phyloP scores from a whole-genome alignment of 2,113 vertebrate genomes.

The Phylloscopus trochiloides region DNA sequence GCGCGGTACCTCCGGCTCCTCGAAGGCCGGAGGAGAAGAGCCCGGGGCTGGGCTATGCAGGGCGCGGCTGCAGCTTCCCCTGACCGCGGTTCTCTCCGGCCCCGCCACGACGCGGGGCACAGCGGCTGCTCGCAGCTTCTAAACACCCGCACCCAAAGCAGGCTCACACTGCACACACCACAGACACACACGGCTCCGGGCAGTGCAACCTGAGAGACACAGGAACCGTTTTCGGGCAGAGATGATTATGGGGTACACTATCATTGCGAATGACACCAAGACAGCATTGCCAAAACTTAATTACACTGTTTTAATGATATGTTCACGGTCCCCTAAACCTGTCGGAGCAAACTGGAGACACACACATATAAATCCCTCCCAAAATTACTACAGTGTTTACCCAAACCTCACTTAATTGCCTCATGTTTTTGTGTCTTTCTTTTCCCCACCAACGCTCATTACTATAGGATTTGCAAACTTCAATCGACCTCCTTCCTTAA shows the following conservation, averaged over 20 bases:
- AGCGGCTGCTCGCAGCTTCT: background rate
- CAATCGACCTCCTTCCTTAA: background rate
- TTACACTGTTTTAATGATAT: background rate
- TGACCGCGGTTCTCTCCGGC: rapidly evolving
- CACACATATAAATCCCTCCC: too few species aligned
- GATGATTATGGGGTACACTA: background rate
- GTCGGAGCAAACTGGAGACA: background rate
- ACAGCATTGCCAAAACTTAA: background rate
- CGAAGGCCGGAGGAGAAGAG: background rate
- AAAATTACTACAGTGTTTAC: background rate
- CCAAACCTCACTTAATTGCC: background rate
- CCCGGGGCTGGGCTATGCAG: background rate
- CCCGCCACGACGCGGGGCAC: too few species aligned
- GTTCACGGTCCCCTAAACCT: background rate
- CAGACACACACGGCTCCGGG: rapidly evolving
- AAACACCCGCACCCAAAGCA: background rate
- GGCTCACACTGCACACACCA: background rate
- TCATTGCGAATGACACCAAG: background rate
- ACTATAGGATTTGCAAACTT: background rate
- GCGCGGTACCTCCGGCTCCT: too few species aligned
- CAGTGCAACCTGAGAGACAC: rapidly evolving
- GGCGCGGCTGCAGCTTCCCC: background rate
- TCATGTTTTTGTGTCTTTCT: background rate
- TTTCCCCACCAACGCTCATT: background rate
- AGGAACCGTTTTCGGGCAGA: rapidly evolving